A percentile compares a stretch with the other conserved stretches of the same genome.
Conservation (phyloP, 2,888 invertebrate species). For the Tetramorium bicarinatum region DNA sequence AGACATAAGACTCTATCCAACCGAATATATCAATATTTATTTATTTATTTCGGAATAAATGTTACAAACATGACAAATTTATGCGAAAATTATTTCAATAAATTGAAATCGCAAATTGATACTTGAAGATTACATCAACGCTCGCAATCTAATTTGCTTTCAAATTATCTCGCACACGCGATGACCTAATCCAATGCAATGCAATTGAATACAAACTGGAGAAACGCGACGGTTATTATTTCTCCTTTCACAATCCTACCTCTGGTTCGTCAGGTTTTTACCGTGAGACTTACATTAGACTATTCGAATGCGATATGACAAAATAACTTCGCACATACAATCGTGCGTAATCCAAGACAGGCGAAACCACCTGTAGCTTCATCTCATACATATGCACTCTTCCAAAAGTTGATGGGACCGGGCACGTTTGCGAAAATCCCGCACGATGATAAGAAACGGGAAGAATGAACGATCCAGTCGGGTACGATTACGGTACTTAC, state of each 20-base stretch:
- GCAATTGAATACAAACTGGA: not conserved
- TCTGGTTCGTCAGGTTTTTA: not conserved
- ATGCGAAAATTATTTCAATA: not conserved
- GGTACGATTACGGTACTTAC: slow-evolving; percentile 85
- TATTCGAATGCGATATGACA: not conserved
- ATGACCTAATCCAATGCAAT: not conserved
- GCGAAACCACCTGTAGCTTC: slow-evolving; percentile 75
- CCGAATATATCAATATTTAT: not conserved
- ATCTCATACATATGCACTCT: slow-evolving; percentile 60
- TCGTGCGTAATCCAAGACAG: slow-evolving; percentile 64
- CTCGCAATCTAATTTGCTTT: not conserved
- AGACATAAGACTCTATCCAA: not conserved
- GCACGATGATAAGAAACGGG: not conserved
- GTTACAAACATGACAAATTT: not conserved
- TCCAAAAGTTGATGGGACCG: slow-evolving; percentile 58
- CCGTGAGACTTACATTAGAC: not conserved
- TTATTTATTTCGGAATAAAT: not conserved
- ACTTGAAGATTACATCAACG: not conserved
- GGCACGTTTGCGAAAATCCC: slow-evolving; percentile 8
- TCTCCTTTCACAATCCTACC: not conserved
- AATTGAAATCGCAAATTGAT: not conserved
- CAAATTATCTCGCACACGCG: not conserved
- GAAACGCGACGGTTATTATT: not conserved
- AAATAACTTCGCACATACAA: slow-evolving; percentile 53
- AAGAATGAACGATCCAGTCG: not conserved